Conservation (phyloP, 2,888 invertebrate genomes). For the Acanthacorydalis orientalis region DNA sequence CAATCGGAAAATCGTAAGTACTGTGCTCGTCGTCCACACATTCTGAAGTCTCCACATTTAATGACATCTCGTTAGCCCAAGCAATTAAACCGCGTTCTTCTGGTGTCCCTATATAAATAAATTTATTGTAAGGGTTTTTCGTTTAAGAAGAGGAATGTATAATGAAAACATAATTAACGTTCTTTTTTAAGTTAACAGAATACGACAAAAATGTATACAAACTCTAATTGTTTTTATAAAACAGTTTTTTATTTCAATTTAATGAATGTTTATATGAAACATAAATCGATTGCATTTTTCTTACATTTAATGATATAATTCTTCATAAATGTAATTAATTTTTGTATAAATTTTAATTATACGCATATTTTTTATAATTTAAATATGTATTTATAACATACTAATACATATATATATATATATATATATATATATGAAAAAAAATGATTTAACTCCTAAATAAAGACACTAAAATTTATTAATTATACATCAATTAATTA, state of each 20-base stretch:
- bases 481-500: no score
- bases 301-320: no score
- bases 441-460: no score
- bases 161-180: not conserved
- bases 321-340: no score
- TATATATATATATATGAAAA: no score
- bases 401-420: not conserved
- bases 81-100: constrained; percentile 59
- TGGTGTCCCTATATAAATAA: constrained; percentile 36
- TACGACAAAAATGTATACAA: not conserved
- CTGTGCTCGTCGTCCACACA: constrained; percentile 27
- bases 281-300: no score
- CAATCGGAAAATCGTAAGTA: constrained; percentile 56
- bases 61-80: constrained; percentile 55
- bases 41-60: constrained; percentile 18
- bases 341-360: no score
- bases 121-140: not conserved
- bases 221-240: not conserved
- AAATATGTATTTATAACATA: not conserved
- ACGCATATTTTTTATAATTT: no score
- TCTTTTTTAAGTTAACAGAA: no score
- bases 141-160: constrained; percentile 1
- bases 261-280: no score
- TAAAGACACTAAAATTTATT: no score
- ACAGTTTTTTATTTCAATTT: no score